These are phyloP conservation scores for Phrynosoma blainvillii DNA, from an alignment of 2,113 vertebrate genomes.

Conservation along the genomic window DNA sequence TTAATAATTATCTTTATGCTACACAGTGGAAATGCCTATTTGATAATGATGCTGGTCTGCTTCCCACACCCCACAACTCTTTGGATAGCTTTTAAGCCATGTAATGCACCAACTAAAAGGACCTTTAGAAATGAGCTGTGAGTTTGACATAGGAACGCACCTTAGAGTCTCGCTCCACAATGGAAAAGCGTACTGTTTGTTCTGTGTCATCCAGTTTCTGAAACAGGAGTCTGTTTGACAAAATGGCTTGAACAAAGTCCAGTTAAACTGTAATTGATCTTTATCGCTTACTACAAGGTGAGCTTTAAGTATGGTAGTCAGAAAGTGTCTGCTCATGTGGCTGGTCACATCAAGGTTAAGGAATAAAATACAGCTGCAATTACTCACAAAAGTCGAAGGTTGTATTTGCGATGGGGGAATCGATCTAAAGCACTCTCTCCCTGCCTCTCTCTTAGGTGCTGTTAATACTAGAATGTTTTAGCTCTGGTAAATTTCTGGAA, in stretches of 20 bases:
- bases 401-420: constrained; percentile 28
- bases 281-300: background rate
- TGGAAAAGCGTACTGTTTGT: background rate
- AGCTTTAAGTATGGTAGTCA: constrained; percentile 8
- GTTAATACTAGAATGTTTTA: background rate
- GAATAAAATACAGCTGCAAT: background rate
- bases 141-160: background rate
- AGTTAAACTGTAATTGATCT: constrained; percentile 26
- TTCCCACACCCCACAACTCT: background rate
- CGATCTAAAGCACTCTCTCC: background rate
- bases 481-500: constrained; percentile 12
- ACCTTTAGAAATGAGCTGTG: background rate
- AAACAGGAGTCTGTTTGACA: background rate
- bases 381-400: constrained; percentile 1
- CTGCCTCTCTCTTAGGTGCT: background rate
- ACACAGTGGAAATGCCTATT: background rate
- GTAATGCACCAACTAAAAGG: background rate
- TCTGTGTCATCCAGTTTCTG: constrained; percentile 17
- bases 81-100: background rate
- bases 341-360: constrained; percentile 15
- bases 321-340: background rate
- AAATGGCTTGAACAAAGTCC: background rate
- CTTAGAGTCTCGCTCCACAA: background rate
- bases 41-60: background rate
- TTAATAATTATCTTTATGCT: background rate